Evolutionary conservation across 2,888 invertebrate genomes (phyloP).

Genomic region (Caenorhabditis macrosperma): DNA sequence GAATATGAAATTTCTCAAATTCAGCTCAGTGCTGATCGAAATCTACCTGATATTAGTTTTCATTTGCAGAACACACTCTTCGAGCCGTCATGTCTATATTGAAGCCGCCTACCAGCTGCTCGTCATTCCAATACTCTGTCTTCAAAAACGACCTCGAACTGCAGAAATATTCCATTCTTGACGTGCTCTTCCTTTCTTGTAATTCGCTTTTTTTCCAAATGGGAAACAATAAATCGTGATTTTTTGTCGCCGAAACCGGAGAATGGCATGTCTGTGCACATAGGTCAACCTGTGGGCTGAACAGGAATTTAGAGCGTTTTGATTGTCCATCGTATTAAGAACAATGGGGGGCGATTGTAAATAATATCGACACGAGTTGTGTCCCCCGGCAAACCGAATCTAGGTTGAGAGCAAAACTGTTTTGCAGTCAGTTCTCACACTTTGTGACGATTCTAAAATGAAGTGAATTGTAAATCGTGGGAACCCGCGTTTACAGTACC

Average conservation of each 20-base stretch:
- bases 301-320: constrained; percentile 53
- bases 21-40: background rate
- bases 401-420: background rate
- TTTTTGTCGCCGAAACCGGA: too few relatives aligned
- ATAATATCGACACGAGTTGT: constrained; percentile 48
- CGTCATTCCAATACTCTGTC: background rate
- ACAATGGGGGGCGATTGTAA: constrained; percentile 50
- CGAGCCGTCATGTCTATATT: background rate
- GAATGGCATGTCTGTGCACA: constrained; percentile 5
- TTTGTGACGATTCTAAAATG: background rate
- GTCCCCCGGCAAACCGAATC: constrained; percentile 12
- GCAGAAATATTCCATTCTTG: too few relatives aligned
- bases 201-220: background rate
- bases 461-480: too few relatives aligned
- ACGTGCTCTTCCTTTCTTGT: background rate
- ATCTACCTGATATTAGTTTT: background rate
- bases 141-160: background rate
- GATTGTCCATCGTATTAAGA: constrained; percentile 58
- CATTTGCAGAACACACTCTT: background rate
- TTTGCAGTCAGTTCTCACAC: background rate
- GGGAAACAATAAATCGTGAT: background rate
- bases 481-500: too few relatives aligned
- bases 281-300: constrained; percentile 36
- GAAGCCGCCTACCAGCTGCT: background rate
- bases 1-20: background rate